Conservation (phyloP, 2,888 invertebrate species). For the Clivina fossor region DNA sequence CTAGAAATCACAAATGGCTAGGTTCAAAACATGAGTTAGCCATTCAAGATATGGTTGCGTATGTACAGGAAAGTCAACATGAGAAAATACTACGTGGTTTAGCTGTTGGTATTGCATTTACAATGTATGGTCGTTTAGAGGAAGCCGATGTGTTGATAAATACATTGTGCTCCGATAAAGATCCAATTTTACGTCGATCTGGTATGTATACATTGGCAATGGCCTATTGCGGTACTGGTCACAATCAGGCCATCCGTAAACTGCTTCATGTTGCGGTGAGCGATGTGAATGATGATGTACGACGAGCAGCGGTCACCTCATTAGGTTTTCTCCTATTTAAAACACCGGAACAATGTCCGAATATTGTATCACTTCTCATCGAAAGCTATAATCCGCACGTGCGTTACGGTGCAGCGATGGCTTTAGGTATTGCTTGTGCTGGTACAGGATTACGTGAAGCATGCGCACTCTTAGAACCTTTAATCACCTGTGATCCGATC, state of each 20-base stretch:
- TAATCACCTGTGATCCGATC: slow-evolving; percentile 96
- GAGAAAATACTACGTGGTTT: slow-evolving; percentile 93
- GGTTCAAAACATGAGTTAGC: no score
- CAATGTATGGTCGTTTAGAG: no score
- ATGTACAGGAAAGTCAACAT: slow-evolving; percentile 89
- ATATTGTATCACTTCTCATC: slow-evolving; percentile 92
- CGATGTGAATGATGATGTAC: no score
- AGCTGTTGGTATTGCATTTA: slow-evolving; percentile 86
- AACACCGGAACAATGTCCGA: slow-evolving; percentile 95
- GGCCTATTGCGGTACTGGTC: slow-evolving; percentile 93
- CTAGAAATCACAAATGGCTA: no score
- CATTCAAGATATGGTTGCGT: no score
- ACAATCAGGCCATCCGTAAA: slow-evolving; percentile 87
- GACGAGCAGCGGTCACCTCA: no score
- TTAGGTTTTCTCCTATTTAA: slow-evolving; percentile 53
- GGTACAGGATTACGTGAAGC: slow-evolving; percentile 98
- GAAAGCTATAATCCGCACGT: slow-evolving; percentile 99
- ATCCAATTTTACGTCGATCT: no score
- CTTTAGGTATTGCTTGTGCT: slow-evolving; percentile 96
- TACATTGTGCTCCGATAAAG: slow-evolving; percentile 82
- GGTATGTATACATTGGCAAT: slow-evolving; percentile 93
- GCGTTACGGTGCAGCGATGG: slow-evolving; percentile 98
- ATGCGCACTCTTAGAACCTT: slow-evolving; percentile 91
- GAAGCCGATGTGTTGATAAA: slow-evolving; percentile 88
- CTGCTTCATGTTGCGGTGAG: no score